Base-by-base conservation (phyloP, 2,797 vertebrate genomes). In the Parambassis ranga region DNA sequence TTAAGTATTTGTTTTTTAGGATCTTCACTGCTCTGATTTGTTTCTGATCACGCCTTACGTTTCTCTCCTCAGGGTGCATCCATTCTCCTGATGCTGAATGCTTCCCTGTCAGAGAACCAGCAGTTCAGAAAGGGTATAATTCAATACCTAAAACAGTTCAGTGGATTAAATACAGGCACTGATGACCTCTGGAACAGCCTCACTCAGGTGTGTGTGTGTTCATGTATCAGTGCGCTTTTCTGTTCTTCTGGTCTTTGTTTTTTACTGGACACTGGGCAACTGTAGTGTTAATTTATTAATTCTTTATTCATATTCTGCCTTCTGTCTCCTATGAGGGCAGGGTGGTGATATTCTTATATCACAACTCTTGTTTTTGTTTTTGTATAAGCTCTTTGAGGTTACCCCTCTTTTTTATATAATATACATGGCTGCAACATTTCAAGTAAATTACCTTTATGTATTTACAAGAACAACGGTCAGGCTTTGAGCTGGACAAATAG, bases 161-260 rank as follows among this genome's bases (percentile, higher is more conserved):
- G 72, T 6, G 93, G 91, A 14, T 65, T 47, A 52, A 96, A 95
- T 66, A 94, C 95, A 1, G 88, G 81, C 52, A 98, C 91, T 2
- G 85, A 94, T 19, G 91, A 95, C 65, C 87, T 99, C 11, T 99
- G 97, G 97, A 94, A 95, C 80, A 95, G 93, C 79, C 92, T 99
- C 65, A 94, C 94, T 55, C 83, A 94, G 94, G 97, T 99, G 10
- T 16, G 69, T 63, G 39, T 49, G 23, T 33, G n/a, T 42, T 7
- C 36, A 5, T 37, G 37, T 39, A 2, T n/a, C 15, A 6, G 22
- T 16, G 18, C n/a, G 11, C 6, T 49, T 28, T 31, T 43, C 8
- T 13, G 8, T 35, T 19, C 9, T 38, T 26, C 16, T 9, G 30
- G 30, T 16, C 15, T 31, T 4, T 18, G 1, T 13, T 22, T 43